These are phyloP conservation scores for Drosophila robusta DNA, from an alignment of 2,888 invertebrate genomes.

Conservation along the genomic window DNA sequence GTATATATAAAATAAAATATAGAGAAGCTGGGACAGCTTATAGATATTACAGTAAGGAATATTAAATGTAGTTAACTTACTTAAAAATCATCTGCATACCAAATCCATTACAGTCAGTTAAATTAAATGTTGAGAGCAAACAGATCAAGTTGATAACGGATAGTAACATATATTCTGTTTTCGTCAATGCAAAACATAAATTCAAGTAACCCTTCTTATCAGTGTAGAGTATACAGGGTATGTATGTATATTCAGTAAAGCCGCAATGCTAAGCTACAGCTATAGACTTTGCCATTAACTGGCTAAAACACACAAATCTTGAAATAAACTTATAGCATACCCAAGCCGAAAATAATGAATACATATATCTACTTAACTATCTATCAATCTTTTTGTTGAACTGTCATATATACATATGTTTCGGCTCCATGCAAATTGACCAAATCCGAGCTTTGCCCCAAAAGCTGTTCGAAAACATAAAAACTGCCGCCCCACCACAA, in stretches of 20 bases:
- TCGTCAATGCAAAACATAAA: too few relatives aligned
- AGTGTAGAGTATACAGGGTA: background rate
- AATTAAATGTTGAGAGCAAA: too few relatives aligned
- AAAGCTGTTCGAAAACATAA: constrained; percentile 18
- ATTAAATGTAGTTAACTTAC: too few relatives aligned
- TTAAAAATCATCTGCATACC: too few relatives aligned
- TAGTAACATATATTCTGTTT: too few relatives aligned
- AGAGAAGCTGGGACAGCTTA: too few relatives aligned
- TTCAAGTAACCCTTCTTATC: too few relatives aligned
- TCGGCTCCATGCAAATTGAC: constrained; percentile 27
- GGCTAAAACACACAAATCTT: background rate
- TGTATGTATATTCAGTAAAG: background rate
- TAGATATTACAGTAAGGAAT: too few relatives aligned
- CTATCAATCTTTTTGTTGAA: constrained; percentile 14
- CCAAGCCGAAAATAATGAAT: constrained; percentile 10
- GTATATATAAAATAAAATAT: too few relatives aligned
- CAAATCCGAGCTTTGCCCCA: constrained; percentile 9
- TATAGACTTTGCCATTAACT: too few relatives aligned
- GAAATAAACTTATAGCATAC: background rate
- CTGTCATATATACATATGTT: constrained; percentile 22
- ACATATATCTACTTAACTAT: constrained; percentile 9
- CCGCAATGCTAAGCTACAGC: background rate
- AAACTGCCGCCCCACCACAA: constrained; percentile 41
- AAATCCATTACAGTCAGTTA: too few relatives aligned
- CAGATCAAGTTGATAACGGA: too few relatives aligned